Evolutionary conservation across 2,113 vertebrate genomes (phyloP).

Genomic region (Orientallactaga bullata): DNA sequence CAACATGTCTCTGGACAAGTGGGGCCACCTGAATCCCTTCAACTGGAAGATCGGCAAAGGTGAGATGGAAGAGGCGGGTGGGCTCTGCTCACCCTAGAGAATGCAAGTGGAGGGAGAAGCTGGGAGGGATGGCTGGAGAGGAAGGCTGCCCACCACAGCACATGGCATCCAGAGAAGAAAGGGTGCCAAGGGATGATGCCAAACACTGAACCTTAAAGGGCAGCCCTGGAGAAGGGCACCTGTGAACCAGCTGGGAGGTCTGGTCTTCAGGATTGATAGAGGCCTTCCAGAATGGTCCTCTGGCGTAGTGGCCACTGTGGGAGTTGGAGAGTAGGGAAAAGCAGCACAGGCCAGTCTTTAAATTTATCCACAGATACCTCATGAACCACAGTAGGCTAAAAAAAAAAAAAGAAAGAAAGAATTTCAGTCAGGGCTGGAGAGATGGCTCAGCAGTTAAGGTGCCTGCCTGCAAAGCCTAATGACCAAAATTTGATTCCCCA

Average conservation of each 20-base stretch:
- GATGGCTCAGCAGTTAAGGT: too few relatives aligned
- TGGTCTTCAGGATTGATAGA: not conserved
- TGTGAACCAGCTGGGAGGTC: not conserved
- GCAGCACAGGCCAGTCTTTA: not conserved
- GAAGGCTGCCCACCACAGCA: not conserved
- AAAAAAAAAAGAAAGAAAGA: too few relatives aligned
- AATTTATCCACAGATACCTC: not conserved
- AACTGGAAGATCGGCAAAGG: too few relatives aligned
- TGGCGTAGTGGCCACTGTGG: accelerated
- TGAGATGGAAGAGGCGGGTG: not conserved
- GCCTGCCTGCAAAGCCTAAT: too few relatives aligned
- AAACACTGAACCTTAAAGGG: not conserved
- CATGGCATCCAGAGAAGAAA: not conserved
- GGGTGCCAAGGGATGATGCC: not conserved
- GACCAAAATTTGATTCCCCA: too few relatives aligned
- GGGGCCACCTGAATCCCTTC: not conserved
- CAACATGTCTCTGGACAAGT: not conserved
- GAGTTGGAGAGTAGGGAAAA: not conserved
- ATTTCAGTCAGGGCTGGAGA: too few relatives aligned
- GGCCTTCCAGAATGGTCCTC: not conserved
- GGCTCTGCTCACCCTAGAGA: not conserved
- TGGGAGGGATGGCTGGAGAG: not conserved
- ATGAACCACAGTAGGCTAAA: not conserved
- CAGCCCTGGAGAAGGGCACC: not conserved
- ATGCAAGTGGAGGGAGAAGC: not conserved